Conservation (phyloP, 2,888 invertebrate genomes). For the Tethea ocularis region DNA sequence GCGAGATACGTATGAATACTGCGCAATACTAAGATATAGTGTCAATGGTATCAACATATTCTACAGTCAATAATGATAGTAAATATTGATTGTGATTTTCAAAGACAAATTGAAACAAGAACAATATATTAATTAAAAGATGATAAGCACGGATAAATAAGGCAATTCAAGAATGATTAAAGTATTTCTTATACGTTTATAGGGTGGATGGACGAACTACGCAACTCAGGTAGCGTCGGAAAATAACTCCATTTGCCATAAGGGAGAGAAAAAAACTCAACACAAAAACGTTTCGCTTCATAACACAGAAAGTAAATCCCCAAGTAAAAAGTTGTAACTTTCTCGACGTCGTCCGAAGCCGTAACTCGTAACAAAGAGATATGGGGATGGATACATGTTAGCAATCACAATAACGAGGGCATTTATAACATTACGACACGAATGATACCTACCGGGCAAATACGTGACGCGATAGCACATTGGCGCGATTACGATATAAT, state of each 20-base stretch:
- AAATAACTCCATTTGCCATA: neutral
- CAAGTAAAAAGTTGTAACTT: constrained; percentile 18
- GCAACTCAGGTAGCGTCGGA: neutral
- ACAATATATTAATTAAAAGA: too few relatives aligned
- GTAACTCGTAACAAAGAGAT: constrained; percentile 14
- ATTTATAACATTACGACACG: constrained; percentile 24
- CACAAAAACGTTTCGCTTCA: constrained; percentile 15
- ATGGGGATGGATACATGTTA: constrained; percentile 23
- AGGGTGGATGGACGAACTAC: neutral
- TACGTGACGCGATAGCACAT: constrained; percentile 12
- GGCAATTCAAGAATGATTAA: too few relatives aligned
- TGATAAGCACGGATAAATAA: neutral
- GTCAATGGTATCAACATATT: neutral
- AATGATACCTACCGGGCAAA: constrained; percentile 13
- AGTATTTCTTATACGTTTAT: too few relatives aligned
- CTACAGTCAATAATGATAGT: too few relatives aligned
- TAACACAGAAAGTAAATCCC: constrained; percentile 19
- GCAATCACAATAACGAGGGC: constrained; percentile 27
- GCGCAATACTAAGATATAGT: neutral
- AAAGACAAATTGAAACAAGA: too few relatives aligned
- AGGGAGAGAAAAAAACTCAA: constrained; percentile 13
- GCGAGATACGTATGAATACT: neutral
- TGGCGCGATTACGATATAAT: neutral
- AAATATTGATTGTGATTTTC: too few relatives aligned
- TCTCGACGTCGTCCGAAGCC: constrained; percentile 12